Percentiles rank a stretch among this genome's conserved stretches.
Conservation (phyloP, 2,888 invertebrate genomes). For the Aleiodes leptofemur region DNA sequence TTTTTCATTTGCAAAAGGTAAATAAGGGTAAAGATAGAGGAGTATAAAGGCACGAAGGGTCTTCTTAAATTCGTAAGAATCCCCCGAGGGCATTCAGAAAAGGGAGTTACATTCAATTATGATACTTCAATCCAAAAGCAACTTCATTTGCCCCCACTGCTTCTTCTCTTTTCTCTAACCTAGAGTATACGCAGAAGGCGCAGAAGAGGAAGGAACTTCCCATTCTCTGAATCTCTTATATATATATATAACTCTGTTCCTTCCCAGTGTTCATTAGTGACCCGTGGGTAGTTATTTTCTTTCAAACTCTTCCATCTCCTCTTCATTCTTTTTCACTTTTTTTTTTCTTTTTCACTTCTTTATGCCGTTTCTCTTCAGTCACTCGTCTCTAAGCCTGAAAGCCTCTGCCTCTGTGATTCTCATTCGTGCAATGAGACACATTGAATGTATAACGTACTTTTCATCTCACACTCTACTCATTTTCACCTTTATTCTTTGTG, state of each 20-base stretch:
- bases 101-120: slow-evolving; percentile 55
- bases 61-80: slow-evolving; percentile 49
- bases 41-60: slow-evolving; percentile 15
- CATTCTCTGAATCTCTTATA: slow-evolving; percentile 36
- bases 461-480: slow-evolving; percentile 18
- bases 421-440: slow-evolving; percentile 45
- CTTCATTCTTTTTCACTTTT: background rate
- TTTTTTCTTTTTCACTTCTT: slow-evolving; percentile 22
- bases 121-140: slow-evolving; percentile 56
- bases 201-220: slow-evolving; percentile 43
- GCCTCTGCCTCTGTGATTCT: slow-evolving; percentile 37
- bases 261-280: slow-evolving; percentile 52
- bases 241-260: slow-evolving; percentile 32
- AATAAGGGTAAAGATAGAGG: slow-evolving; percentile 22
- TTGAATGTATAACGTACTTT: slow-evolving; percentile 37
- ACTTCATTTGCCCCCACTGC: slow-evolving; percentile 51
- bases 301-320: slow-evolving; percentile 46
- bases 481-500: slow-evolving; percentile 42
- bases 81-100: slow-evolving; percentile 24
- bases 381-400: slow-evolving; percentile 35
- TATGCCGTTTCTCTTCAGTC: slow-evolving; percentile 44
- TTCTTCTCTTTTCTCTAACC: slow-evolving; percentile 26
- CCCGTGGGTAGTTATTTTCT: slow-evolving; percentile 52
- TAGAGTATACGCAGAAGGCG: slow-evolving; percentile 44
- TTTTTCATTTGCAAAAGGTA: slow-evolving; percentile 19